Base-by-base conservation (phyloP, 2,797 vertebrate species). In the Syngnathus acus region DNA sequence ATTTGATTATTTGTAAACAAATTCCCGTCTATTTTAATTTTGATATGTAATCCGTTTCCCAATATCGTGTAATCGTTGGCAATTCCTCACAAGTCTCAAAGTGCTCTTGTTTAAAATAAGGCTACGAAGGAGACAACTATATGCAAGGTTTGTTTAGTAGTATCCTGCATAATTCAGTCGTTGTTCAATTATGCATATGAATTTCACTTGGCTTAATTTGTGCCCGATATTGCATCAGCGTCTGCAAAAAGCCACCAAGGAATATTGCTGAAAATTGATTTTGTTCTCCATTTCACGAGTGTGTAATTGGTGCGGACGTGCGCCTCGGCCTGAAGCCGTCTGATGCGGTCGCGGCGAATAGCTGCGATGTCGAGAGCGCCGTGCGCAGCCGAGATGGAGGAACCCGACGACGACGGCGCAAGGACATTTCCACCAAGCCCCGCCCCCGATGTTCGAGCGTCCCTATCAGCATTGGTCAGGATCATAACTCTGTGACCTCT, bases 401-500 rank as follows among this genome's bases (percentile, higher is more conserved):
- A 72, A 74, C 66, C 74, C 77, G 68, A 54, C 10, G 53, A 55
- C 68, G 70, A 75, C 71, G 76, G 72, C 65, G 67, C 76, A 83
- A 82, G 73, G 80, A 83, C 78, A 77, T 16, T 32, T 57, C 32
- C 32, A 3, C 9, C 5, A 38, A 7, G 32, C 32, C 55, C 55
- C 26, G 13, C 32, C 55, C 55, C 55, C 55, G 17, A 38, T 57
- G 26, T 7, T 57, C 17, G 23, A 16, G 14, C 54, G 16, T 37
- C 26, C 26, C 26, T 37, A 16, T 17, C 84, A 82, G 78, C 81
- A 83, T 87, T 79, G 72, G 73, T 87, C 84, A 85, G 80, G 77
- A 80, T 88, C 79, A 80, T 84, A 85, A 87, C 74, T 81, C 84
- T 68, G 69, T 84, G 88, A 89, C 89, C 87, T 87, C 89, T 64